Percentiles rank a stretch among this genome's conserved stretches.
phyloP scores from a whole-genome alignment of 2,888 invertebrate genomes.

The Calameuta filiformis region DNA sequence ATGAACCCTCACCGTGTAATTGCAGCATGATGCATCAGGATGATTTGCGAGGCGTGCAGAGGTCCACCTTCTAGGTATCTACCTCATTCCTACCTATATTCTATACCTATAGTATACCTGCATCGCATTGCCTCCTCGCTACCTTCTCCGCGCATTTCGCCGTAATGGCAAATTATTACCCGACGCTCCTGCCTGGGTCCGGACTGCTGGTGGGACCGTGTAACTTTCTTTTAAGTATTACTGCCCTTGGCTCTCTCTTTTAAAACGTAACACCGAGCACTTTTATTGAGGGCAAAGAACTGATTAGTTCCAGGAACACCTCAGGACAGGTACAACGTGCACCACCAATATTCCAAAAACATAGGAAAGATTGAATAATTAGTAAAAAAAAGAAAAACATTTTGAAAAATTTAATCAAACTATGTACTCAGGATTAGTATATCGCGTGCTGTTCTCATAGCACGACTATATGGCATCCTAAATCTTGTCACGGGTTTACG shows the following conservation, averaged over 20 bases:
- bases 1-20: conserved; percentile 65
- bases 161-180: conserved; percentile 48
- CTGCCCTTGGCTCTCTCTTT: background rate
- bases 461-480: background rate
- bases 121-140: background rate
- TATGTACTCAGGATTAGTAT: background rate
- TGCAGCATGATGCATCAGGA: conserved; percentile 61
- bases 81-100: background rate
- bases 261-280: background rate
- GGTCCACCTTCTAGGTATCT: conserved; percentile 31
- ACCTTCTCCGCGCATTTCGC: conserved; percentile 20
- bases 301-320: background rate
- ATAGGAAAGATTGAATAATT: background rate
- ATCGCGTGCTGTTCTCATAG: background rate
- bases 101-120: background rate
- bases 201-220: background rate
- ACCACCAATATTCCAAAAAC: background rate
- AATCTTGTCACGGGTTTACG: background rate
- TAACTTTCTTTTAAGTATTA: background rate
- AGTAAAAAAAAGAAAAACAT: background rate
- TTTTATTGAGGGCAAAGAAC: background rate
- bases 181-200: conserved; percentile 2
- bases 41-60: conserved; percentile 60
- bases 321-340: background rate
- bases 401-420: background rate